Percentiles rank a stretch among this genome's conserved stretches.
Conservation (phyloP, 2,797 vertebrate genomes). For the Phataginus tetradactyla region DNA sequence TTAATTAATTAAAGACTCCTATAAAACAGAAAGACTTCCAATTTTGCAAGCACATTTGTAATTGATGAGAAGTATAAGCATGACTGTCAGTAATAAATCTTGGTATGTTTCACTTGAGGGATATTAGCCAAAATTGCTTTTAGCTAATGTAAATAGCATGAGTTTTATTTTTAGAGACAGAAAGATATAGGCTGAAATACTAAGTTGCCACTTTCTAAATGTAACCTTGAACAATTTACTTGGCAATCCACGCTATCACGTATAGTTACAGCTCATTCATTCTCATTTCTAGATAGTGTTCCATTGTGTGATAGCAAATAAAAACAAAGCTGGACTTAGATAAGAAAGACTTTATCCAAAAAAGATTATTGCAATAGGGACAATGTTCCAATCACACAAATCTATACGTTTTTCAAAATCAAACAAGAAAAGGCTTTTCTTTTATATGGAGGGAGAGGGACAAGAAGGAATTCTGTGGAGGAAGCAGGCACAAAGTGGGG, state of each 20-base stretch:
- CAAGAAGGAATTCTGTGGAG: not conserved
- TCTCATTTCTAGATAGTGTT: not conserved
- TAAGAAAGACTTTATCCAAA: not conserved
- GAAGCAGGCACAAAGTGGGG: not conserved
- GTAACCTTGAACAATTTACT: conserved; percentile 21
- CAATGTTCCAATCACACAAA: not conserved
- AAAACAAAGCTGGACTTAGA: not conserved
- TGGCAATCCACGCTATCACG: not conserved
- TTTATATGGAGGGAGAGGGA: not conserved
- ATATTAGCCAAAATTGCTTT: conserved; percentile 61
- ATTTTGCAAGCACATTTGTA: conserved; percentile 33
- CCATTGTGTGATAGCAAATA: not conserved
- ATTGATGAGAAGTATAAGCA: not conserved
- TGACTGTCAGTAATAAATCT: conserved; percentile 33
- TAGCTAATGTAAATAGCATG: conserved; percentile 50
- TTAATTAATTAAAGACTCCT: conserved; percentile 44
- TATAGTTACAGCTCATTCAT: not conserved
- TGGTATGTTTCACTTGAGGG: not conserved
- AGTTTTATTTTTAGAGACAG: not conserved
- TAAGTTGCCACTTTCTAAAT: conserved; percentile 13
- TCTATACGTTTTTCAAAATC: not conserved
- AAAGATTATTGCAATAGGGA: not conserved
- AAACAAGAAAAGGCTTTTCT: not conserved
- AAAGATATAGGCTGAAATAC: not conserved
- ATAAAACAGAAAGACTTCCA: conserved; percentile 23